These are phyloP conservation scores for Boloria selene DNA, from an alignment of 2,888 invertebrate genomes.

Conservation along the genomic window DNA sequence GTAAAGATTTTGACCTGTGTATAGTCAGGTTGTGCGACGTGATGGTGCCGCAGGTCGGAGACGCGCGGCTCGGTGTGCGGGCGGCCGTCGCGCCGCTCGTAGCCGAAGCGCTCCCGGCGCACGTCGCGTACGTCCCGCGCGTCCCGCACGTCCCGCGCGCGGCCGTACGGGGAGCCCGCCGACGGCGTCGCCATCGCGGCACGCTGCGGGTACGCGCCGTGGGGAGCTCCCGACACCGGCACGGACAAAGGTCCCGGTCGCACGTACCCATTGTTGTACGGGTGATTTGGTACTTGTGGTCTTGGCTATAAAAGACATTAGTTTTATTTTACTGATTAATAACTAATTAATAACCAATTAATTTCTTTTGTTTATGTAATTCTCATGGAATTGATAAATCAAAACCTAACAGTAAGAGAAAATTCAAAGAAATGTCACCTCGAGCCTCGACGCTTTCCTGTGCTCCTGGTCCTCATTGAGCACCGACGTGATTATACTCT, in stretches of 20 bases:
- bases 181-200: conserved; percentile 54
- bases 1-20: conserved; percentile 64
- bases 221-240: conserved; percentile 25
- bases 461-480: conserved; percentile 90
- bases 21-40: conserved; percentile 64
- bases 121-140: conserved; percentile 47
- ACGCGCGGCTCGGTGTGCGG: conserved; percentile 43
- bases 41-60: conserved; percentile 50
- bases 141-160: conserved; percentile 37
- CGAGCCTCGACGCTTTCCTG: conserved; percentile 46
- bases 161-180: conserved; percentile 45
- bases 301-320: conserved; percentile 43
- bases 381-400: neutral
- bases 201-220: conserved; percentile 37
- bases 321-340: too few species aligned
- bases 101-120: conserved; percentile 61
- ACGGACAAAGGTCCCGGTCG: conserved; percentile 44
- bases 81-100: conserved; percentile 60
- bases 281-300: conserved; percentile 52
- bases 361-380: neutral
- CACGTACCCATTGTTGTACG: conserved; percentile 61
- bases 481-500: conserved; percentile 93
- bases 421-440: conserved; percentile 34
- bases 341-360: neutral
- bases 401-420: too few species aligned